A percentile compares a stretch with the other conserved stretches of the same genome.
Conservation (phyloP, 2,888 invertebrate species). For the Eupithecia abbreviata region DNA sequence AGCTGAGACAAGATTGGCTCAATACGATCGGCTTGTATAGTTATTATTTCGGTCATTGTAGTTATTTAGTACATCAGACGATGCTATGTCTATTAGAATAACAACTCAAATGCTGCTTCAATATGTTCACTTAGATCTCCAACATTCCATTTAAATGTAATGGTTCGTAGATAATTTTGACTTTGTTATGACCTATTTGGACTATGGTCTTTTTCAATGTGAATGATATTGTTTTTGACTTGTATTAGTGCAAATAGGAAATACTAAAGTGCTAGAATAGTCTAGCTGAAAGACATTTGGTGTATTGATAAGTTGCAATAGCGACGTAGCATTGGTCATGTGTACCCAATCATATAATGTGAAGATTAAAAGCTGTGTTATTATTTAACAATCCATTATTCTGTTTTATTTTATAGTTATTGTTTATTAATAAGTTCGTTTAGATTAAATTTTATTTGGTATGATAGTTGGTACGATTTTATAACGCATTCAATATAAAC, state of each 20-base stretch:
- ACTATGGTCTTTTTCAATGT: not conserved
- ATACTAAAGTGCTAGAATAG: slow-evolving; percentile 19
- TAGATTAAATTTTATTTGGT: slow-evolving; percentile 83
- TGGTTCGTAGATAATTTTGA: slow-evolving; percentile 65
- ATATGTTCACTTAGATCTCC: slow-evolving; percentile 57
- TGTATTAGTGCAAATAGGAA: slow-evolving; percentile 18
- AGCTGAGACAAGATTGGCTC: slow-evolving; percentile 5
- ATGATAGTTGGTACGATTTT: slow-evolving; percentile 73
- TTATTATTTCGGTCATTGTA: slow-evolving; percentile 72
- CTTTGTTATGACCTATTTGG: slow-evolving; percentile 38
- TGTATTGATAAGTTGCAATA: slow-evolving; percentile 43
- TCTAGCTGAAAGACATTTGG: slow-evolving; percentile 21
- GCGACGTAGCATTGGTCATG: slow-evolving; percentile 74
- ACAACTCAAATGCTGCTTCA: slow-evolving; percentile 49
- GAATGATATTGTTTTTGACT: slow-evolving; percentile 1
- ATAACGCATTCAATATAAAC: slow-evolving; percentile 75
- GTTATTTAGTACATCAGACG: slow-evolving; percentile 71
- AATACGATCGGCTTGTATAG: slow-evolving; percentile 41
- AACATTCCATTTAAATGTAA: slow-evolving; percentile 80
- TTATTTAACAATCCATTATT: slow-evolving; percentile 83
- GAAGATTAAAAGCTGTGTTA: slow-evolving; percentile 81
- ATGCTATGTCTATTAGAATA: slow-evolving; percentile 71
- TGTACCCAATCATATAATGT: slow-evolving; percentile 70
- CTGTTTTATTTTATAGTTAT: slow-evolving; percentile 83
- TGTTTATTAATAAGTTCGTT: slow-evolving; percentile 80